These are phyloP conservation scores for Acleris laterana DNA, from an alignment of 2,888 invertebrate genomes.

Conservation along the genomic window DNA sequence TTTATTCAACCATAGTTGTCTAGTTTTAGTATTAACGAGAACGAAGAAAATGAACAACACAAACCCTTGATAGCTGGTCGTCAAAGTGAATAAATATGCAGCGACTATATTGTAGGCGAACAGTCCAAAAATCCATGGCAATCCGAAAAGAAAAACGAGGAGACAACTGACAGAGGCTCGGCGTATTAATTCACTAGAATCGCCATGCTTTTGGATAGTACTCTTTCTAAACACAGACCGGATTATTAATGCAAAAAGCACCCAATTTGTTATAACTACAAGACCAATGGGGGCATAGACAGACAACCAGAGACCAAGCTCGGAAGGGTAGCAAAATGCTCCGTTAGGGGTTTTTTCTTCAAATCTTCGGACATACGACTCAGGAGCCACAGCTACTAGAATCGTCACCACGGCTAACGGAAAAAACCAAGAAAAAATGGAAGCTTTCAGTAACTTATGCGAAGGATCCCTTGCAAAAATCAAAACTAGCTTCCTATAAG, in stretches of 20 bases:
- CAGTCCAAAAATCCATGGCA: slow-evolving; percentile 74
- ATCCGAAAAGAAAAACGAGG: slow-evolving; percentile 74
- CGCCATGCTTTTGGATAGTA: slow-evolving; percentile 56
- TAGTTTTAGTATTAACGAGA: slow-evolving; percentile 65
- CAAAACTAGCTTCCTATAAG: slow-evolving; percentile 84
- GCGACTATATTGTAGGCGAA: slow-evolving; percentile 56
- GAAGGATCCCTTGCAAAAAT: slow-evolving; percentile 78
- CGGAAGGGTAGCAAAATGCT: slow-evolving; percentile 66
- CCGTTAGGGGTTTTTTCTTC: slow-evolving; percentile 47
- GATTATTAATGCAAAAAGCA: slow-evolving; percentile 73
- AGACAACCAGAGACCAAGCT: slow-evolving; percentile 66
- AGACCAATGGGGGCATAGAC: slow-evolving; percentile 66
- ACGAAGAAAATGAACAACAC: slow-evolving; percentile 77
- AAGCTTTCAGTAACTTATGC: slow-evolving; percentile 78
- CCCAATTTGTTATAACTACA: slow-evolving; percentile 67
- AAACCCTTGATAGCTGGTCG: slow-evolving; percentile 76
- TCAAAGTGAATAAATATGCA: slow-evolving; percentile 70
- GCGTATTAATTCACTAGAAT: slow-evolving; percentile 56
- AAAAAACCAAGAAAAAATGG: slow-evolving; percentile 81
- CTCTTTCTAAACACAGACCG: slow-evolving; percentile 53
- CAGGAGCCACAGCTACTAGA: slow-evolving; percentile 51
- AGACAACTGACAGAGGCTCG: slow-evolving; percentile 69
- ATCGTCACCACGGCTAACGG: slow-evolving; percentile 65
- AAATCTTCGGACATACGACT: slow-evolving; percentile 54
- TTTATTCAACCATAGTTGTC: slow-evolving; percentile 57